Percentiles rank a stretch among this genome's conserved stretches.
Conservation (phyloP, 2,113 vertebrate genomes). For the Oreochromis aureus region DNA sequence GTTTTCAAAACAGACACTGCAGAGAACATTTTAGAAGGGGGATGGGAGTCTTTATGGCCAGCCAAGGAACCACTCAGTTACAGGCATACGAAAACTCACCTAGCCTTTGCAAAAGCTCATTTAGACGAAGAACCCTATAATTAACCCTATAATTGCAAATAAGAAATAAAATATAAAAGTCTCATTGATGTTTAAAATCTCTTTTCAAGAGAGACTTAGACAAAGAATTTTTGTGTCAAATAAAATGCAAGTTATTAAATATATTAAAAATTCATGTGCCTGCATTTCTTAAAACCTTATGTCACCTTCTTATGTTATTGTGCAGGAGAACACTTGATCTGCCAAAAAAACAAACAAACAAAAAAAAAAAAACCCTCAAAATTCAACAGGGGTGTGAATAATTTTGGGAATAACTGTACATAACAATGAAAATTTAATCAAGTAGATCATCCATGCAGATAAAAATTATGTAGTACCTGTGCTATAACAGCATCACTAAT, state of each 20-base stretch:
- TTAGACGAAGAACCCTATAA: not conserved
- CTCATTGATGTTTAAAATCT: not conserved
- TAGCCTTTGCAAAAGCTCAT: not conserved
- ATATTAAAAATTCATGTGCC: not conserved
- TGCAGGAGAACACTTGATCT: not conserved
- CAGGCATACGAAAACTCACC: not conserved
- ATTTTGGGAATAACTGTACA: not conserved
- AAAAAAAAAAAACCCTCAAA: too few relatives aligned
- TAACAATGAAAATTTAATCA: not conserved
- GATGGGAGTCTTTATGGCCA: not conserved
- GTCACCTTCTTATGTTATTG: not conserved
- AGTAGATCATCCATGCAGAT: too few relatives aligned
- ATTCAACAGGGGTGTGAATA: not conserved
- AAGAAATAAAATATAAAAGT: not conserved
- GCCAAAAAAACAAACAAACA: too few relatives aligned
- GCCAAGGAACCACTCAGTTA: not conserved
- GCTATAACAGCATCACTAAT: slow-evolving; percentile 85
- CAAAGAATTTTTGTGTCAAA: not conserved
- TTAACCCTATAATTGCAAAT: not conserved
- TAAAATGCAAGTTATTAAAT: not conserved
- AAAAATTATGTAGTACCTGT: slow-evolving; percentile 51
- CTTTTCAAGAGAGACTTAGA: not conserved
- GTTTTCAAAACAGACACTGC: not conserved
- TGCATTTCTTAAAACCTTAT: not conserved
- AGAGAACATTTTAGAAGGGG: not conserved